Evolutionary conservation across 2,113 vertebrate species (phyloP).

Genomic region (Mirounga angustirostris): DNA sequence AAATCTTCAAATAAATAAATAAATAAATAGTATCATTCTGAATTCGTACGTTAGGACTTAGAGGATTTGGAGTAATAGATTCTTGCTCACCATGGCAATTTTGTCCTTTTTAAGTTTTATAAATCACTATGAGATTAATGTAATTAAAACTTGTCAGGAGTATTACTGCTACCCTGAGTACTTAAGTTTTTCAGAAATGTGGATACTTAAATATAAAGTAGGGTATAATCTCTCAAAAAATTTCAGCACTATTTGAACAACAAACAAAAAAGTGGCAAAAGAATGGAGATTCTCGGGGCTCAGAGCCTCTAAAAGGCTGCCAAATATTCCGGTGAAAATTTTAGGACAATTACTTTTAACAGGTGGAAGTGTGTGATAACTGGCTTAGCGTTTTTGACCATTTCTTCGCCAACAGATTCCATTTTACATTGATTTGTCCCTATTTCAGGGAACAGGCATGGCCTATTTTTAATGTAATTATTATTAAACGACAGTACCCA

Average conservation of each 20-base stretch:
- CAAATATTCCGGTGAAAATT: neutral
- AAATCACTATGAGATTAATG: slow-evolving; percentile 51
- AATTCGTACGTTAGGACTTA: neutral
- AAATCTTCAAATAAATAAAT: neutral
- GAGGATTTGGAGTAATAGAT: slow-evolving; percentile 5
- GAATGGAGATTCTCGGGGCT: neutral
- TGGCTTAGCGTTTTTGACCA: neutral
- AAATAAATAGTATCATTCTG: neutral
- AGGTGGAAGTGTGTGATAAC: neutral
- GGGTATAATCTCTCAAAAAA: neutral
- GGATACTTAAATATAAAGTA: neutral
- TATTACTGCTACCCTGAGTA: slow-evolving; percentile 27
- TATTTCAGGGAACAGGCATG: neutral
- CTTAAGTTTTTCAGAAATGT: slow-evolving; percentile 51
- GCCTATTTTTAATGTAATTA: neutral
- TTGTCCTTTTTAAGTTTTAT: slow-evolving; percentile 63
- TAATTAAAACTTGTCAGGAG: slow-evolving; percentile 58
- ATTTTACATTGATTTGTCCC: neutral
- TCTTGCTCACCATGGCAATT: slow-evolving; percentile 1
- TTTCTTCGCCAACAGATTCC: neutral
- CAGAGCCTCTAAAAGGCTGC: neutral
- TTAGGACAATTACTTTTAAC: neutral
- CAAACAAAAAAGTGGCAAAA: neutral
- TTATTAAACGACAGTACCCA: neutral
- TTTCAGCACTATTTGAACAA: neutral